phyloP scores from a whole-genome alignment of 2,888 invertebrate species.

The Sesia apiformis region DNA sequence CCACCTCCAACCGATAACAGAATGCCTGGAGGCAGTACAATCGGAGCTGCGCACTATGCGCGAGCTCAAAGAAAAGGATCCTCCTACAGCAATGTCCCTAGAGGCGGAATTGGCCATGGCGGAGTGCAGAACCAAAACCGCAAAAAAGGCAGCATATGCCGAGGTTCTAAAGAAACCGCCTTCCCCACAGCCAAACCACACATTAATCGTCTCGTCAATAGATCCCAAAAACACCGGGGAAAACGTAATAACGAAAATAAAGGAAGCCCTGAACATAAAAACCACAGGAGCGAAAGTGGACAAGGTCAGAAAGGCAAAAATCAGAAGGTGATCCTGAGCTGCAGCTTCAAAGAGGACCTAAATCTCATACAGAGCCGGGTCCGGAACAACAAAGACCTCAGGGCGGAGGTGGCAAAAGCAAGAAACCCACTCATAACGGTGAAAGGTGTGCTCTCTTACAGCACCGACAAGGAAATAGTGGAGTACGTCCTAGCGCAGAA shows the following conservation, averaged over 20 bases:
- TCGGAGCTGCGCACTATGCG: slow-evolving; percentile 1
- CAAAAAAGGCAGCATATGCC: not conserved
- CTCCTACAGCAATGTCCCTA: not conserved
- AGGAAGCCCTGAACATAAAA: slow-evolving; percentile 7
- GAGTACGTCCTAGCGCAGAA: slow-evolving; percentile 8
- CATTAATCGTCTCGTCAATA: not conserved
- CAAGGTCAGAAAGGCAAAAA: slow-evolving; percentile 8
- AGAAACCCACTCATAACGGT: slow-evolving; percentile 5
- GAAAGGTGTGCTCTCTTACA: slow-evolving; percentile 5
- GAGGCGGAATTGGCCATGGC: not conserved
- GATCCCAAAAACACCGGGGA: not conserved
- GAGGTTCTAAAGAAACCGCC: not conserved
- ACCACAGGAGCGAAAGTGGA: slow-evolving; percentile 7
- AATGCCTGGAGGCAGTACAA: slow-evolving; percentile 1
- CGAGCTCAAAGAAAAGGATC: not conserved
- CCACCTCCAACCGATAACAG: not conserved
- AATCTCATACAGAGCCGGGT: slow-evolving; percentile 1
- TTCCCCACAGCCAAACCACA: not conserved
- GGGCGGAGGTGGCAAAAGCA: slow-evolving; percentile 2
- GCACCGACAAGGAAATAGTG: slow-evolving; percentile 6
- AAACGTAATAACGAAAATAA: not conserved
- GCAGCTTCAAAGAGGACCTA: not conserved
- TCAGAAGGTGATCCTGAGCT: slow-evolving; percentile 10
- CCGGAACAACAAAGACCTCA: not conserved
- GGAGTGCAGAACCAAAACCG: not conserved